These are phyloP conservation scores for Colius striatus DNA, from an alignment of 2,113 vertebrate species.

Conservation along the genomic window DNA sequence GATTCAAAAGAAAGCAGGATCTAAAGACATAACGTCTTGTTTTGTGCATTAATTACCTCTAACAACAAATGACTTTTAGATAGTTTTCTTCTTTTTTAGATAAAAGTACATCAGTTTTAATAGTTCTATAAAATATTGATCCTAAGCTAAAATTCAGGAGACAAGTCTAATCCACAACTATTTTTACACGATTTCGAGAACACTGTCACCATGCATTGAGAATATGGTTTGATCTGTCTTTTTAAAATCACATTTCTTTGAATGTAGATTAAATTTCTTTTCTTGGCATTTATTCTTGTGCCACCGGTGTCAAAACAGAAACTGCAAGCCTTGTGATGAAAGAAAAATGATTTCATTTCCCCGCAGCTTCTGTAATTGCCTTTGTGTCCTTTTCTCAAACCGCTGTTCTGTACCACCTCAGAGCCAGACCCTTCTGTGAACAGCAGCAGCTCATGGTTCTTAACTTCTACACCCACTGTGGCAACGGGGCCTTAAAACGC, in stretches of 20 bases:
- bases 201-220: neutral
- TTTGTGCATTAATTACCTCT: neutral
- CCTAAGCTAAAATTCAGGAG: neutral
- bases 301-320: slow-evolving; percentile 14
- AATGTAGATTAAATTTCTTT: slow-evolving; percentile 10
- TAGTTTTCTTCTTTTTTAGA: neutral
- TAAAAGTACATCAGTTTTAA: neutral
- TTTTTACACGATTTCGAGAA: neutral
- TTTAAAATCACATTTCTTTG: neutral
- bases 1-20: neutral
- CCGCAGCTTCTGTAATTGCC: neutral
- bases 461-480: neutral
- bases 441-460: neutral
- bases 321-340: neutral
- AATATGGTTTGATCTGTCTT: neutral
- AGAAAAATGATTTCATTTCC: neutral
- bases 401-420: neutral
- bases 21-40: neutral
- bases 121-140: neutral
- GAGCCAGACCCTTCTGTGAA: neutral
- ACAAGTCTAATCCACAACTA: neutral
- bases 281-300: neutral
- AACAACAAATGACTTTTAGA: neutral
- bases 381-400: slow-evolving; percentile 10
- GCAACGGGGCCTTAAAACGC: neutral